Evolutionary conservation across 2,888 invertebrate genomes (phyloP), one percentile per base, ranked within the genome.

Genomic region (Cerastoderma edule): DNA sequence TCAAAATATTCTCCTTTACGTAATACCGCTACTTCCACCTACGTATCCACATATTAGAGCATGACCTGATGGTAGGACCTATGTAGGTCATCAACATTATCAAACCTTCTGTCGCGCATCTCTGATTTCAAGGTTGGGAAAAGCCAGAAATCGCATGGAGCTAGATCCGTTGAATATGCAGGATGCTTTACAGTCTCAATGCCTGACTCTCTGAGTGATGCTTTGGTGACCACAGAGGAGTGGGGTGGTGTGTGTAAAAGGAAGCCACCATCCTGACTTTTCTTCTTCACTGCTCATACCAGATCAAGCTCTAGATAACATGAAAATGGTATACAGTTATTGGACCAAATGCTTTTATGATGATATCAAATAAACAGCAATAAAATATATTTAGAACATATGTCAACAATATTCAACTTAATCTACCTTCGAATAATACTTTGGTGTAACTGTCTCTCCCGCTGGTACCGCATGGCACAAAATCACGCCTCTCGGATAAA

Each of bases 181-280:
- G 65, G 48, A 50, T 66, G 66, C 22, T 66, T 48, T 10, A 66
- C 28, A 8, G 50, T 48, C n/a, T 66, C 66, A 48, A 30, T 66
- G 5, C 66, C 48, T 28, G 32, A 66, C 1, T 66, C n/a, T 66
- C 50, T 48, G 6, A 48, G 50, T 1, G 6, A 28, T 66, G 48
- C 8, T n/a, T 50, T 48, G 50, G 66, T 66, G 48, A 30, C 50
- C 5, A 66, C 66, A 66, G 66, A 66, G 66, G 66, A 66, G 48
- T 48, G 48, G 50, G 66, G 19, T 3, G 66, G 50, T 50, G 50
- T 22, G 22, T 66, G 66, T 60, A 33, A 33, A 13, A 57, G 4
- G 60, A 60, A 60, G 5, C 24, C 24, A 4, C 60, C 22, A 60
- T 53, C 53, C 24, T 13, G 50, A 13, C 53, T 53, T 5, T 53